These are phyloP conservation scores for Saccopteryx leptura DNA, from an alignment of 2,113 vertebrate species.

Conservation along the genomic window DNA sequence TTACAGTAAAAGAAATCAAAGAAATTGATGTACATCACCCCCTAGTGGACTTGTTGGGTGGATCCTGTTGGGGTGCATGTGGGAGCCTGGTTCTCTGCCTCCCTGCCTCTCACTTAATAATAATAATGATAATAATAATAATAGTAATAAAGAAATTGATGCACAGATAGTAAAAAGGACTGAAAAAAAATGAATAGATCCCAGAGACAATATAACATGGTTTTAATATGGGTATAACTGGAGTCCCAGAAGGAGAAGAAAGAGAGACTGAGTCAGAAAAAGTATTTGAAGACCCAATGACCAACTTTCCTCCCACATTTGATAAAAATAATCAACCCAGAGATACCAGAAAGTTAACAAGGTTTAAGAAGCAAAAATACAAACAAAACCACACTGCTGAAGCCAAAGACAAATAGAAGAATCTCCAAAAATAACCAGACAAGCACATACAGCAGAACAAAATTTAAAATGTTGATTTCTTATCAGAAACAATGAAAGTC, in stretches of 20 bases:
- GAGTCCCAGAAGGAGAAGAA: background rate
- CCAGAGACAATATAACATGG: background rate
- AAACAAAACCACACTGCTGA: conserved; percentile 13
- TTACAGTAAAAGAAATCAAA: conserved; percentile 4
- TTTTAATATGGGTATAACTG: background rate
- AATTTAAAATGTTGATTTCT: background rate
- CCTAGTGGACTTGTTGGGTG: no score
- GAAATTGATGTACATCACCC: background rate
- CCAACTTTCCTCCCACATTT: background rate
- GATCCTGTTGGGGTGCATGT: no score
- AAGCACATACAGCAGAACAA: background rate
- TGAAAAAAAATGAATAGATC: background rate
- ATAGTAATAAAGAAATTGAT: conserved; percentile 16
- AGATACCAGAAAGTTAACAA: conserved; percentile 36
- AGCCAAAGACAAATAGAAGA: background rate
- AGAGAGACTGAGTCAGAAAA: background rate
- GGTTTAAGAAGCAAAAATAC: conserved; percentile 24
- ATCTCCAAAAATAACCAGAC: conserved; percentile 29
- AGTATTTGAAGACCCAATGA: conserved; percentile 10
- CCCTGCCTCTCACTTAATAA: no score
- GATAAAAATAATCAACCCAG: background rate
- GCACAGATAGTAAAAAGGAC: background rate
- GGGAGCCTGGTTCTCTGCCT: no score
- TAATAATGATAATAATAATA: no score
- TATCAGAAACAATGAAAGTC: conserved; percentile 65